Conservation (phyloP, 1,140 invertebrate species). For the Matsumurasca onukii region DNA sequence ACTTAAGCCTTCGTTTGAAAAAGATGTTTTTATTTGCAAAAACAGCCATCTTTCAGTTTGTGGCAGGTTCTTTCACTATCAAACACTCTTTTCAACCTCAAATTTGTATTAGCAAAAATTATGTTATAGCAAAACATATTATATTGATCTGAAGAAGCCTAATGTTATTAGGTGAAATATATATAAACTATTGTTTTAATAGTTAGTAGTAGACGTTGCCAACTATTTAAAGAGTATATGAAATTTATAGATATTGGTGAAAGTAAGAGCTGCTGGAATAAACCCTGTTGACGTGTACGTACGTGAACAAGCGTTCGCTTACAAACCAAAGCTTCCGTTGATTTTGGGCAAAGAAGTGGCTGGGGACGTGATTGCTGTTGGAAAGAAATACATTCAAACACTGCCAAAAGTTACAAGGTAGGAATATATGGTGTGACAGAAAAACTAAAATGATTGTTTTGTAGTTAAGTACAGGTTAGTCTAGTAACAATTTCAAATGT, state of each 20-base stretch:
- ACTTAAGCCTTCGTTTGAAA: too few species aligned
- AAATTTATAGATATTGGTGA: constrained; percentile 51
- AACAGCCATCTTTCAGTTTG: too few species aligned
- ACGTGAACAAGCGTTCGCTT: constrained; percentile 51
- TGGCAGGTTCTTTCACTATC: too few species aligned
- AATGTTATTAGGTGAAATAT: too few species aligned
- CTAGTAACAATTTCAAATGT: neutral
- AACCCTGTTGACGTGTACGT: constrained; percentile 65
- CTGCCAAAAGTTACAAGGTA: constrained; percentile 9
- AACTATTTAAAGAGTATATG: neutral
- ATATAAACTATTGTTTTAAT: too few species aligned
- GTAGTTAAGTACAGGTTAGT: neutral
- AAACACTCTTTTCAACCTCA: too few species aligned
- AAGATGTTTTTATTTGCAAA: too few species aligned
- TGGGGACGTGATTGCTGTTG: constrained; percentile 50
- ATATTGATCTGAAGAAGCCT: too few species aligned
- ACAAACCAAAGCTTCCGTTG: constrained; percentile 53
- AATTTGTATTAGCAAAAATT: too few species aligned
- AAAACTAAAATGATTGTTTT: neutral
- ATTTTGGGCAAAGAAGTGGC: constrained; percentile 57
- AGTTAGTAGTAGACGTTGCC: too few species aligned
- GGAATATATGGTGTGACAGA: neutral
- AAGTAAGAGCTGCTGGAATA: constrained; percentile 53
- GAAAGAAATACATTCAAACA: too few species aligned
- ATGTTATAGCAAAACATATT: too few species aligned